Percentiles rank a stretch among this genome's conserved stretches.
Evolutionary conservation across 2,888 invertebrate genomes (phyloP).

Genomic region (Brachylomia viminalis): DNA sequence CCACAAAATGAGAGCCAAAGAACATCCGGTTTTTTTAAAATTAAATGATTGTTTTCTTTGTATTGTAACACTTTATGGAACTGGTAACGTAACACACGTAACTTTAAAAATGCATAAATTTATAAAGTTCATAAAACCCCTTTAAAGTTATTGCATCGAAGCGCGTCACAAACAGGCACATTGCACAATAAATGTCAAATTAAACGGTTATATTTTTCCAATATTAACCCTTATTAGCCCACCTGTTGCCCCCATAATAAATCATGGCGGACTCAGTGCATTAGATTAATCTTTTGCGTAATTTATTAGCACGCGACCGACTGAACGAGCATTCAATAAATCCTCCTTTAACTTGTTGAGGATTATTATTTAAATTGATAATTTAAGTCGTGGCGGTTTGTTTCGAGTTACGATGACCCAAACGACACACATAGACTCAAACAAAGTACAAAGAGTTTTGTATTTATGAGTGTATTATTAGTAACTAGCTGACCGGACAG

Average conservation of each 20-base stretch:
- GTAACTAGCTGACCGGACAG: background rate
- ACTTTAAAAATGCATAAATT: background rate
- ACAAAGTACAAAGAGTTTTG: background rate
- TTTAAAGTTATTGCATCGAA: background rate
- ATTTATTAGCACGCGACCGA: constrained; percentile 66
- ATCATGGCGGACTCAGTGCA: constrained; percentile 65
- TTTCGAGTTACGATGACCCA: constrained; percentile 14
- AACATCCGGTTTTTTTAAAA: background rate
- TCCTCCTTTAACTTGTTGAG: constrained; percentile 49
- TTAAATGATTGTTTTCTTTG: too few species aligned
- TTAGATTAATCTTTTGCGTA: constrained; percentile 69
- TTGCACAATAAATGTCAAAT: constrained; percentile 39
- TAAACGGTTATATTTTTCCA: constrained; percentile 58
- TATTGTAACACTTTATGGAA: background rate
- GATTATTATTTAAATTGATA: constrained; percentile 50
- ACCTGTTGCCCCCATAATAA: constrained; percentile 69
- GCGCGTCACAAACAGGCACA: constrained; percentile 1
- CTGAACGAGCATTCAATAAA: constrained; percentile 63
- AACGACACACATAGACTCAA: background rate
- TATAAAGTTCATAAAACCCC: too few species aligned
- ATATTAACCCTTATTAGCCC: constrained; percentile 66
- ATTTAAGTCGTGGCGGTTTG: constrained; percentile 33
- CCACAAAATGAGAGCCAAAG: background rate
- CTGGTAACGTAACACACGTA: background rate
- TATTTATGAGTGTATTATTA: background rate